Base-by-base conservation (phyloP, 2,113 vertebrate species). In the Phalacrocorax aristotelis region DNA sequence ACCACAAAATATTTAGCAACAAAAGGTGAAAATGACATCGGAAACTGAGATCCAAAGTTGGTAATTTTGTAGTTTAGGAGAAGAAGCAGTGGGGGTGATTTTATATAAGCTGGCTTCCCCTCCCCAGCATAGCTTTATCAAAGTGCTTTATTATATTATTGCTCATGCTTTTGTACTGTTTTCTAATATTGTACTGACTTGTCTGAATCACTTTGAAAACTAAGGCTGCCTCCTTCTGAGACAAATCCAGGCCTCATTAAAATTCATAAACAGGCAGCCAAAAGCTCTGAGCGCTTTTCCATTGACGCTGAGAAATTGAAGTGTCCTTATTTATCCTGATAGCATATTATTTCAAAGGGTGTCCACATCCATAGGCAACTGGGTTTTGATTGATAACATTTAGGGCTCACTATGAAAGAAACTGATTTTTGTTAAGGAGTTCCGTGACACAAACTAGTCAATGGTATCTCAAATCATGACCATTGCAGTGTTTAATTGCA, bases 141-240 rank as follows among this genome's bases (percentile, higher is more conserved):
- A 95, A 97, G 83, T 90, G 34, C 69, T 93, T 94, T 96, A 97
- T 85, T 97, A 87, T 86, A 72, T 92, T 95, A 93, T 93, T 16
- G 0, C 62, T 83, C 52, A 36, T 85, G 79, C 60, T 94, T 96
- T 96, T 95, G 91, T 95, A 86, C 72, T 75, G 68, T 92, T 96
- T 97, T 93, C 91, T 95, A 96, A 94, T 96, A 90, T 94, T 94
- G 86, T 90, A 96, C 82, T 90, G 89, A 92, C 97, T 96, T 96
- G 86, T 89, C 91, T 96, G 84, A 95, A 95, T 93, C 54, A 83
- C 97, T 97, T 89, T 95, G 95, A 96, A 97, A 96, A 94, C 78
- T 83, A 89, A 68, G 44, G 42, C 90, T 95, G 90, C 91, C 87
- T 95, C 77, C 88, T 96, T 97, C 88, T 83, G 94, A 96, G 95